Conservation (phyloP, 2,797 vertebrate species). For the Sebastes aleutianus region DNA sequence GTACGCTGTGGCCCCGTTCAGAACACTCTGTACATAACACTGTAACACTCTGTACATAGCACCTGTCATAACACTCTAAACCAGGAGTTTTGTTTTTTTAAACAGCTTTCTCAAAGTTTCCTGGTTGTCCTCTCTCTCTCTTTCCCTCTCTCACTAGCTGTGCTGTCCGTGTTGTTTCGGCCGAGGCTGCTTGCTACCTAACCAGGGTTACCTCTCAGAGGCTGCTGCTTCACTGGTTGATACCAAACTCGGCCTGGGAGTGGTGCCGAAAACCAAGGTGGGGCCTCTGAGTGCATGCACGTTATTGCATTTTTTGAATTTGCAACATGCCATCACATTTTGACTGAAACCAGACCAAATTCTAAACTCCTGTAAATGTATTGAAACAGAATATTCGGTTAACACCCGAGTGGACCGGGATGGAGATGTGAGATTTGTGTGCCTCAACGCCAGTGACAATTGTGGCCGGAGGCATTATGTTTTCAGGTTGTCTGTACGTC, state of each 20-base stretch:
- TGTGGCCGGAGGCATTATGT: too few species aligned
- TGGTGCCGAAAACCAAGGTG: slow-evolving; percentile 99
- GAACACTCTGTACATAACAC: too few species aligned
- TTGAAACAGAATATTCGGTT: not conserved
- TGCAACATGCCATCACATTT: not conserved
- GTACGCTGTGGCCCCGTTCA: slow-evolving; percentile 14
- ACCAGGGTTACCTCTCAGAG: slow-evolving; percentile 98
- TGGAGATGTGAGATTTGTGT: not conserved
- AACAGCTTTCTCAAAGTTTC: not conserved
- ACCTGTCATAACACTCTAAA: not conserved
- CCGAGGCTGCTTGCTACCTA: slow-evolving; percentile 94
- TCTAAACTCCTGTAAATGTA: not conserved
- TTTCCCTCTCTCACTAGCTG: slow-evolving; percentile 59
- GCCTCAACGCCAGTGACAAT: too few species aligned
- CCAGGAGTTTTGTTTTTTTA: too few species aligned
- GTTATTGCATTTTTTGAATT: not conserved
- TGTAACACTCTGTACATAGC: too few species aligned
- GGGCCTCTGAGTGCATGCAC: not conserved
- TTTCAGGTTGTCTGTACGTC: too few species aligned
- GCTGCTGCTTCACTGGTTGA: slow-evolving; percentile 94
- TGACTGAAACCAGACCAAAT: not conserved
- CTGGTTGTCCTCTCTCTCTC: not conserved
- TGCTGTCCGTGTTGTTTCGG: slow-evolving; percentile 99
- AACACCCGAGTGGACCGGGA: not conserved
- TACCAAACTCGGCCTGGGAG: slow-evolving; percentile 89